phyloP scores from a whole-genome alignment of 2,797 vertebrate species.

The Mycteria americana region DNA sequence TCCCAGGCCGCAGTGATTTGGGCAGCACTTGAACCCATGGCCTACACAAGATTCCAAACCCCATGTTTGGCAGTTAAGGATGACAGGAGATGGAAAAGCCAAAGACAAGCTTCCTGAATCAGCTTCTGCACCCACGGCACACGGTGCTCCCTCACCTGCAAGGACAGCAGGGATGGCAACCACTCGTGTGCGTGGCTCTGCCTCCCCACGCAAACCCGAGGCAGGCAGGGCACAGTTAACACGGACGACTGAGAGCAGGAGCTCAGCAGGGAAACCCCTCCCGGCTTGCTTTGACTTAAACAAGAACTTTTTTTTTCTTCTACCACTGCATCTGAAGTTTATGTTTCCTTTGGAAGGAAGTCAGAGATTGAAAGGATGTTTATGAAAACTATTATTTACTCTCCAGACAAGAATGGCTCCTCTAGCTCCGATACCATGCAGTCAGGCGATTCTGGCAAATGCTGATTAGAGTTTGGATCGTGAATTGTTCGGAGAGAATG shows the following conservation, averaged over 20 bases:
- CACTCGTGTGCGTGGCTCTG: rapidly evolving
- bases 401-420: not conserved
- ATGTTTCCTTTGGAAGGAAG: conserved; percentile 18
- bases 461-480: not conserved
- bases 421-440: rapidly evolving
- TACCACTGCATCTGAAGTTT: not conserved
- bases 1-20: not conserved
- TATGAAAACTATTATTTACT: not conserved
- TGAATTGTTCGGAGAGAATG: not conserved
- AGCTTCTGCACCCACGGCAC: not conserved
- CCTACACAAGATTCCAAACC: not conserved
- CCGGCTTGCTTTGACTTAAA: not conserved
- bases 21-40: not conserved
- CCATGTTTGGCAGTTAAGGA: not conserved
- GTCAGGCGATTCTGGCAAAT: not conserved
- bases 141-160: not conserved
- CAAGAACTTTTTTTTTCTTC: not conserved
- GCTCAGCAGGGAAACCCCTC: not conserved
- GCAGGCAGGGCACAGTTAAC: not conserved
- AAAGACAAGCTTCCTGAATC: not conserved
- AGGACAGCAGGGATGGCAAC: not conserved
- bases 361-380: conserved; percentile 33
- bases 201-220: not conserved
- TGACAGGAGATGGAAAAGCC: not conserved
- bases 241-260: rapidly evolving